A percentile compares a stretch with the other conserved stretches of the same genome.
Evolutionary conservation across 2,797 vertebrate genomes (phyloP).

Genomic region (Cyprinella venusta): DNA sequence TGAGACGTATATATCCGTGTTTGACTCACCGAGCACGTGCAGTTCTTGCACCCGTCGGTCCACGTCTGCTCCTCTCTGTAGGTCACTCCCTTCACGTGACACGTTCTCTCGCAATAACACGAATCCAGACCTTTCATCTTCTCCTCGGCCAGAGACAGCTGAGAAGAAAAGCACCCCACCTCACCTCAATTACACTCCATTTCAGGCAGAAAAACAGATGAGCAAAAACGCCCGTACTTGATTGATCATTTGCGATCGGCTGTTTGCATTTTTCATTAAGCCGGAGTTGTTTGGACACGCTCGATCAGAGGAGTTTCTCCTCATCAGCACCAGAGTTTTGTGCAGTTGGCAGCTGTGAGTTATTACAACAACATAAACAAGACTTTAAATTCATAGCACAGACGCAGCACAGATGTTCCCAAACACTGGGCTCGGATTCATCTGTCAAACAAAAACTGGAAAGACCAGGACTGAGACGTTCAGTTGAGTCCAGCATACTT

Average conservation of each 20-base stretch:
- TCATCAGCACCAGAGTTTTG: background rate
- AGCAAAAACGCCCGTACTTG: background rate
- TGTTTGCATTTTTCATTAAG: constrained; percentile 9
- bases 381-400: constrained; percentile 18
- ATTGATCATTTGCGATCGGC: background rate
- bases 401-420: constrained; percentile 10
- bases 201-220: background rate
- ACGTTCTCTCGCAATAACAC: constrained; percentile 88
- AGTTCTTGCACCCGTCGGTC: constrained; percentile 87
- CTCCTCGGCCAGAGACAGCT: constrained; percentile 86
- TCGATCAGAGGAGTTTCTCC: constrained; percentile 15
- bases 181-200: background rate
- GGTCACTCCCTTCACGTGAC: constrained; percentile 78
- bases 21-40: constrained; percentile 83
- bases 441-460: background rate
- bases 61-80: constrained; percentile 86
- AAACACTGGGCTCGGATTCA: background rate
- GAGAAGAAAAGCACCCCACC: background rate
- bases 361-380: constrained; percentile 12
- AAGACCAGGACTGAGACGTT: background rate
- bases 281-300: background rate
- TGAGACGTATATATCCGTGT: background rate
- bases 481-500: no score
- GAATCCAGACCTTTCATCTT: constrained; percentile 86
- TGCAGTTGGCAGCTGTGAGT: constrained; percentile 11